phyloP scores from a whole-genome alignment of 2,797 vertebrate species.

The Trematomus bernacchii region DNA sequence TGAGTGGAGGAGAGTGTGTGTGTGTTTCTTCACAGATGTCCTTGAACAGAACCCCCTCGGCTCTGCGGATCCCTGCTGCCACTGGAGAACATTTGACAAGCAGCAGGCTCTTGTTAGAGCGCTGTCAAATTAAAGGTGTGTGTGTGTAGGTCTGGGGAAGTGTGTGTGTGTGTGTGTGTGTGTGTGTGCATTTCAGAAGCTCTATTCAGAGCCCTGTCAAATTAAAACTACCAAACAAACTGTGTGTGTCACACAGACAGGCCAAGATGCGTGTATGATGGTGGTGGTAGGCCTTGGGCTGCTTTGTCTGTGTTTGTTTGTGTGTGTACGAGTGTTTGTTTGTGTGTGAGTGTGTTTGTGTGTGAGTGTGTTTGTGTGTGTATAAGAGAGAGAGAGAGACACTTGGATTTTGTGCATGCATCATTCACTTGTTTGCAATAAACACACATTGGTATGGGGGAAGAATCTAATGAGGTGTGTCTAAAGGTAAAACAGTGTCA shows the following conservation, averaged over 20 bases:
- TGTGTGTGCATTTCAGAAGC: conserved; percentile 68
- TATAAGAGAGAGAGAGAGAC: conserved; percentile 27
- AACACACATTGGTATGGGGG: conserved; percentile 47
- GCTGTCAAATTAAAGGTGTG: conserved; percentile 88
- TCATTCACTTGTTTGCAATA: conserved; percentile 60
- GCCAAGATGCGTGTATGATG: conserved; percentile 68
- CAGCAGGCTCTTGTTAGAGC: conserved; percentile 87
- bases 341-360: conserved; percentile 19
- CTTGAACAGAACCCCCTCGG: conserved; percentile 88
- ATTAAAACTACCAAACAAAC: conserved; percentile 88
- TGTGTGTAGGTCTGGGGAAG: conserved; percentile 51
- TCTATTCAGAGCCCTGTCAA: conserved; percentile 84
- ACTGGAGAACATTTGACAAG: conserved; percentile 86
- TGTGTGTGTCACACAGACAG: conserved; percentile 80
- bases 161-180: conserved; percentile 32
- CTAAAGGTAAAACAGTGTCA: conserved; percentile 41
- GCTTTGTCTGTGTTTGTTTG: conserved; percentile 78
- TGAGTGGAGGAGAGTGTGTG: conserved; percentile 46
- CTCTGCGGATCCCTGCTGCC: conserved; percentile 85
- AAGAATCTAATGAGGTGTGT: conserved; percentile 51
- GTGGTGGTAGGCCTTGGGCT: conserved; percentile 67
- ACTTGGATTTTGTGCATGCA: conserved; percentile 45
- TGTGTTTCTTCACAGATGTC: conserved; percentile 79
- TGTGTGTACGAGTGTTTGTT: conserved; percentile 48
- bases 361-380: background rate